Evolutionary conservation across 1,140 invertebrate genomes (phyloP), one percentile per base, ranked within the genome.

Genomic region (Zaprionus ornatus): DNA sequence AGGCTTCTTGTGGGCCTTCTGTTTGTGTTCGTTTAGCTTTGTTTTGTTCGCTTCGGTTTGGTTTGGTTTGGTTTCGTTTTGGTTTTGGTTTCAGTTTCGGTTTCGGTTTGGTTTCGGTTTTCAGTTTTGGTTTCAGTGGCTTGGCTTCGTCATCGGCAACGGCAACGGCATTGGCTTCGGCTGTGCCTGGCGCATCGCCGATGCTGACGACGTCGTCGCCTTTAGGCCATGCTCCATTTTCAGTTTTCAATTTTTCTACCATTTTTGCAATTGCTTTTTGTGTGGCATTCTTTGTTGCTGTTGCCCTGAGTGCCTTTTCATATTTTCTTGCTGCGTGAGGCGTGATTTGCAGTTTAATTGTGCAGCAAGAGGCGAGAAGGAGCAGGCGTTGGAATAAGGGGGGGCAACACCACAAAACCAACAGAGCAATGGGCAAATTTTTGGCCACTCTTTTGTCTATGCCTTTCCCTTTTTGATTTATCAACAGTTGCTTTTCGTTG

Each of bases 331-430:
- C 40, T 40, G 37, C 25, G 15, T 25, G 65, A 81, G 84, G 85
- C 84, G 81, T 88, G 85, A 88, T 88, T 88, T 88, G 80, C 84
- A 79, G 84, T 90, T 90, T 88, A 88, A 88, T 90, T 90, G 85
- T 90, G 80, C 85, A 84, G 74, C 73, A 87, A 85, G 37, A 52
- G 77, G 80, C 55, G 69, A 10, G 77, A 78, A 81, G 74, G 74
- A 69, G 10, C 9, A 1, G 17, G 19, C 1, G 9, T 3, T 1
- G 15, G 1, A n/a, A 17, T 6, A 37, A 7, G 6, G 7, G 2
- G n/a, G 15, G 40, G n/a, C 15, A 9, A 61, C 9, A 19, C 4
- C n/a, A 37, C 35, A 21, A 13, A 9, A 40, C 10, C 9, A 32
- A 32, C 29, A 10, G 29, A 10, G 29, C 29, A 32, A 32, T 32